Base-by-base conservation (phyloP, 1,140 invertebrate species). In the Lasaia peninsularis region DNA sequence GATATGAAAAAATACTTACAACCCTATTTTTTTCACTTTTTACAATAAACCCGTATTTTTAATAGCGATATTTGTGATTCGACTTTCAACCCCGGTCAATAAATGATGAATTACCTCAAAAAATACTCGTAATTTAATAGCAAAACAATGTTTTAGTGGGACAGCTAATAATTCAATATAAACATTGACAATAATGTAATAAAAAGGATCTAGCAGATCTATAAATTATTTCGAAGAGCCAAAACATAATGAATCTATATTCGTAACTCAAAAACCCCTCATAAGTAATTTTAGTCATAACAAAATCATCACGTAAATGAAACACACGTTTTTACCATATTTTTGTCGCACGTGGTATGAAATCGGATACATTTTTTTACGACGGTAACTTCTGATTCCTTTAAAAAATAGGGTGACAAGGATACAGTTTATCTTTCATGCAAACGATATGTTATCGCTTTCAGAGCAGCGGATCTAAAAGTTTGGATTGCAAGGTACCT, bases 301-400 rank as follows among this genome's bases (percentile, higher is more conserved):
- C 80, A 83, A 81, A 79, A 85, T 86, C 78, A 70, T 86, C 83
- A 85, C 78, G 81, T 79, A 84, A 75, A 84, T 80, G 73, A 78
- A 86, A 78, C 62, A 73, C 75, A 80, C 83, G 79, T 82, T 80
- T 68, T 65, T 50, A 33, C 54, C 58, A 66, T 80, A 78, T 80
- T 80, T 77, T 67, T 56, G 69, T 65, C 56, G 64, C 62, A 71
- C 65, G 64, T 67, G 65, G 58, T 60, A 62, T 32, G 60, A 56
- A 59, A 66, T 60, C 52, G 64, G 74, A 79, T 78, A 80, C 69
- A 59, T 72, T 77, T 80, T 80, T 79, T 74, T 57, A 57, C 44
- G 63, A 71, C 70, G 35, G 14, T 37, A 14, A 37, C 69, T 74
- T 76, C 80, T 75, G 67, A 79, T 78, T 73, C 65, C 56, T 56